A percentile compares a stretch with the other conserved stretches of the same genome.
Conservation (phyloP, 2,888 invertebrate species). For the Ophion ellenae region DNA sequence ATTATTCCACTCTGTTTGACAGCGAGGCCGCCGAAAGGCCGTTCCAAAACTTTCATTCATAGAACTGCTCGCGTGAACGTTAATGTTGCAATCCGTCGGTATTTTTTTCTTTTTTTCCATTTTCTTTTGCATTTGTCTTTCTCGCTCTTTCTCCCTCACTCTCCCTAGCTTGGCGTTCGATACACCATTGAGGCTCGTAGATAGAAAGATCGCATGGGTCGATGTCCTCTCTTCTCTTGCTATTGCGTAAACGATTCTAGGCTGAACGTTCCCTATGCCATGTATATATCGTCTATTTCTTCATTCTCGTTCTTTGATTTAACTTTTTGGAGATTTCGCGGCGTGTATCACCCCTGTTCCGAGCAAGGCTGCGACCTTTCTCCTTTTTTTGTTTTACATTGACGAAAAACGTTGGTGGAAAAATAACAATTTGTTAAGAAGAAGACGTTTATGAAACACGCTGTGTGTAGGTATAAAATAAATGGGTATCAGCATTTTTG, state of each 20-base stretch:
- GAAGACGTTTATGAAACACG: too few relatives aligned
- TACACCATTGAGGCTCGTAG: constrained; percentile 21
- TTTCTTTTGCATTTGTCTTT: constrained; percentile 16
- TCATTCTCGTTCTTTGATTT: constrained; percentile 4
- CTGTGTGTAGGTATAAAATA: too few relatives aligned
- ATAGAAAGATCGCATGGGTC: constrained; percentile 46
- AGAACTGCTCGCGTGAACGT: constrained; percentile 63
- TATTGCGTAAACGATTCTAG: constrained; percentile 21
- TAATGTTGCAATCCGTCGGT: constrained; percentile 44
- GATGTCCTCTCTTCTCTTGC: constrained; percentile 19
- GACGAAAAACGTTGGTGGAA: too few relatives aligned
- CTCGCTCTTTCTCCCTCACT: not conserved
- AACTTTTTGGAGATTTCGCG: not conserved
- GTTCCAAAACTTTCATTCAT: constrained; percentile 72
- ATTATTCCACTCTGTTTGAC: constrained; percentile 73
- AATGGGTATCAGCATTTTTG: too few relatives aligned
- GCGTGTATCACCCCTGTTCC: not conserved
- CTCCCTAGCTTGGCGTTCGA: not conserved
- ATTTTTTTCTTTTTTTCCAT: constrained; percentile 16
- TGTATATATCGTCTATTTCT: not conserved
- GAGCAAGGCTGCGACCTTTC: too few relatives aligned
- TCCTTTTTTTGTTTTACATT: too few relatives aligned
- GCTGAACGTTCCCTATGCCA: too few relatives aligned
- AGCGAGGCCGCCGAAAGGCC: constrained; percentile 68
- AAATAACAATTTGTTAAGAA: too few relatives aligned